Base-by-base conservation (phyloP, 2,113 vertebrate species). In the Eulemur rufifrons region DNA sequence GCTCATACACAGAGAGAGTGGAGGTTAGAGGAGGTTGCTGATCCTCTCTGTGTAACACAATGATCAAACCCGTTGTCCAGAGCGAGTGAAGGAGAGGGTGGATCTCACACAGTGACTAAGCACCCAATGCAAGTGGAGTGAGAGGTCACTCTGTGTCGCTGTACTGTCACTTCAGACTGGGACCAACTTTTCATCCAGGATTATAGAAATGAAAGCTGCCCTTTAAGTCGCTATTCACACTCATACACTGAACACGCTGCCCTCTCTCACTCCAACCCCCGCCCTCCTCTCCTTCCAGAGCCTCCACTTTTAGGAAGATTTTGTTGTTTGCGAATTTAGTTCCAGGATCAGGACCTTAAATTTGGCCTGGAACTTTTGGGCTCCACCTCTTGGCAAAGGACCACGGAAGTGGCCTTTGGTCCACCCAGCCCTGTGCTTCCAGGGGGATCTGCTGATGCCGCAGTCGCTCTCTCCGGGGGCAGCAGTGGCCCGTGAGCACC, bases 311-410 rank as follows among this genome's bases (percentile, higher is more conserved):
- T 42, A 42, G 27, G 61, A 29, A 89, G 45, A 6, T 61, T 66
- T 81, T 66, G 8, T 54, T 34, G n/a, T 69, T 86, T 45, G 76
- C 59, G 93, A 59, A 86, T 95, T 86, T 29, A 76, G n/a, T 45
- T 61, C n/a, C 29, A 45, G 42, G 47, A 66, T 76, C 74, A 82
- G 50, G 56, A 50, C 64, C 17, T 84, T 45, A 47, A 23, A 29
- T 71, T 59, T 42, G 1, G 42, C 34, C 37, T 82, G 94, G 68
- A 93, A 74, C 89, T 80, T 93, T 47, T 25, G 17, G 39, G 42
- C 86, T 90, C 81, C 73, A 27, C 66, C 94, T 76, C 77, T 91
- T 90, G 90, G 86, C 81, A 93, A 81, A 68, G 66, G n/a, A 81
- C 23, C 5, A 15, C 0, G 50, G 96, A 93, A 81, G 80, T 63